Evolutionary conservation across 2,797 vertebrate species (phyloP).

Genomic region (Lindbergichthys nudifrons): DNA sequence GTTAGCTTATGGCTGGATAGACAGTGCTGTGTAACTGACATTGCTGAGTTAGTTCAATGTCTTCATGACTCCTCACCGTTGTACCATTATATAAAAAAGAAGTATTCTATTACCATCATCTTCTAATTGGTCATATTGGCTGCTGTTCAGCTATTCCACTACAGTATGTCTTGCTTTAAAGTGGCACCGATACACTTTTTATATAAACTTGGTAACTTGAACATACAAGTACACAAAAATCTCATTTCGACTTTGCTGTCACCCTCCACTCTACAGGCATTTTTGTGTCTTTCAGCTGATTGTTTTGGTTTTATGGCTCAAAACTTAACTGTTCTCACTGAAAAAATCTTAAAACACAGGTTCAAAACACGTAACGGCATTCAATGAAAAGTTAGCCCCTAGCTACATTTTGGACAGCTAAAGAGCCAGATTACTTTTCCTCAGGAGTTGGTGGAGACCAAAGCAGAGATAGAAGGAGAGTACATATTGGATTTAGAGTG

Average conservation of each 20-base stretch:
- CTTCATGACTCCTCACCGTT: background rate
- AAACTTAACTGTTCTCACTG: background rate
- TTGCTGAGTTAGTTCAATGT: background rate
- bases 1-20: background rate
- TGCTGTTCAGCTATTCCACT: background rate
- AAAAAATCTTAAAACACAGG: background rate
- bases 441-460: background rate
- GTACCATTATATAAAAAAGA: background rate
- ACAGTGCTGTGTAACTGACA: background rate
- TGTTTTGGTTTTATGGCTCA: conserved; percentile 8
- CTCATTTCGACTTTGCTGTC: too few relatives aligned
- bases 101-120: too few relatives aligned
- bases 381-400: background rate
- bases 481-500: background rate
- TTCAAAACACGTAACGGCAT: background rate
- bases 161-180: too few relatives aligned
- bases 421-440: background rate
- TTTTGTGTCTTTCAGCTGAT: conserved; percentile 10
- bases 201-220: too few relatives aligned
- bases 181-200: background rate
- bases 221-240: too few relatives aligned
- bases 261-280: background rate
- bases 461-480: conserved; percentile 2
- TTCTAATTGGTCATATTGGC: background rate
- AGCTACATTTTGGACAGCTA: background rate